phyloP scores from a whole-genome alignment of 2,113 vertebrate genomes.

The Ramphastos sulfuratus region DNA sequence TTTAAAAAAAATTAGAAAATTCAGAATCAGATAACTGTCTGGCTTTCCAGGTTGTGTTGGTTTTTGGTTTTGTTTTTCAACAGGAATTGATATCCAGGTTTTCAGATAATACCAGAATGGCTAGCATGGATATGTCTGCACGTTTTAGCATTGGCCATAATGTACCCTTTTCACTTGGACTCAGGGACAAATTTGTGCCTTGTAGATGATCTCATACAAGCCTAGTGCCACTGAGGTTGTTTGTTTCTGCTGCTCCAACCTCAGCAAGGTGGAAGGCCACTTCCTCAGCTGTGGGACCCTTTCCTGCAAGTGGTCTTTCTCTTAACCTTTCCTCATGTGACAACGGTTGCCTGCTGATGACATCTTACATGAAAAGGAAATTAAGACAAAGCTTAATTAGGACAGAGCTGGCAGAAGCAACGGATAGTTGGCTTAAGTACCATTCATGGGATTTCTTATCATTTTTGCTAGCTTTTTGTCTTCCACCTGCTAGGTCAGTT shows the following conservation, averaged over 20 bases:
- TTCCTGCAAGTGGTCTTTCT: neutral
- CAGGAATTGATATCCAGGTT: rapidly evolving
- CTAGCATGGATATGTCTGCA: neutral
- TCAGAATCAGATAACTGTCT: neutral
- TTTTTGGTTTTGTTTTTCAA: neutral
- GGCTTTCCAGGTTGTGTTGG: neutral
- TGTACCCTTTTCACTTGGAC: neutral
- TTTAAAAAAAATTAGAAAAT: neutral
- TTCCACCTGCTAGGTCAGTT: neutral
- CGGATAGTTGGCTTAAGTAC: neutral
- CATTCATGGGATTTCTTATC: neutral
- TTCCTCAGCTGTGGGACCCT: neutral
- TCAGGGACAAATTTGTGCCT: neutral
- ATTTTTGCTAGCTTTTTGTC: neutral
- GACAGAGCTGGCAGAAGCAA: neutral
- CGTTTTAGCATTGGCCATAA: neutral
- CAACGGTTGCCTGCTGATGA: neutral
- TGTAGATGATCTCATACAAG: neutral
- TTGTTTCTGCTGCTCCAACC: neutral
- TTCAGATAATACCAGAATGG: neutral
- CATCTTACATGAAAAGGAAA: neutral
- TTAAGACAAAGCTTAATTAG: neutral
- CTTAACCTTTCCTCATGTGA: neutral
- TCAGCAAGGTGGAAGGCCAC: neutral
- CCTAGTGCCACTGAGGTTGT: neutral